phyloP scores from a whole-genome alignment of 1,140 invertebrate species.

The Drosophila santomea region DNA sequence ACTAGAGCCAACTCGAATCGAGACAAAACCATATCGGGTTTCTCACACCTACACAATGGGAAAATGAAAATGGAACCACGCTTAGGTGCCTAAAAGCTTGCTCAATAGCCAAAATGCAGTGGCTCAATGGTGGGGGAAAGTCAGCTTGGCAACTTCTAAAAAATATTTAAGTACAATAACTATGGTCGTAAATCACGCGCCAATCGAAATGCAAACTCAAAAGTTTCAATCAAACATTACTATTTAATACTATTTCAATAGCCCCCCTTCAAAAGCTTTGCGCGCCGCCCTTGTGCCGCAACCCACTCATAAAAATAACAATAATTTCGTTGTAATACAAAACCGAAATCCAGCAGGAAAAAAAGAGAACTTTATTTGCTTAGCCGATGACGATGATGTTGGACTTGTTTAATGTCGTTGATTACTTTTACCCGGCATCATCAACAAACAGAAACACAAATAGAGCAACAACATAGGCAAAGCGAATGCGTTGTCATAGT shows the following conservation, averaged over 20 bases:
- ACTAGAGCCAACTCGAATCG: constrained; percentile 24
- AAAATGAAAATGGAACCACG: constrained; percentile 39
- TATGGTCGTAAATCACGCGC: background rate
- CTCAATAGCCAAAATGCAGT: constrained; percentile 46
- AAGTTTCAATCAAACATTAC: background rate
- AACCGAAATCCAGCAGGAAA: constrained; percentile 43
- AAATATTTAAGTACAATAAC: background rate
- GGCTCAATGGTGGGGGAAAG: no score
- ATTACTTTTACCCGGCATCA: constrained; percentile 68
- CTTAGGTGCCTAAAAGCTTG: constrained; percentile 73
- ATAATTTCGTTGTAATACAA: constrained; percentile 79
- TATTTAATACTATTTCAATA: background rate
- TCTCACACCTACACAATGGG: constrained; percentile 72
- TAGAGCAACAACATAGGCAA: constrained; percentile 40
- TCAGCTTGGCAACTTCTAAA: no score
- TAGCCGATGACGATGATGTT: constrained; percentile 55
- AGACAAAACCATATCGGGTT: constrained; percentile 61
- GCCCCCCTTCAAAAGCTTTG: background rate
- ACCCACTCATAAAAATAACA: constrained; percentile 49
- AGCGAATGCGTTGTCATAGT: constrained; percentile 41
- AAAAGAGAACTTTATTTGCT: constrained; percentile 58
- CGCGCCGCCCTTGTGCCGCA: constrained; percentile 12
- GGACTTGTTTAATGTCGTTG: constrained; percentile 77
- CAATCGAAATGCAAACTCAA: background rate
- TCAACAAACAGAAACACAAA: constrained; percentile 54